Conservation (phyloP, 2,113 vertebrate species). For the Aptenodytes forsteri region DNA sequence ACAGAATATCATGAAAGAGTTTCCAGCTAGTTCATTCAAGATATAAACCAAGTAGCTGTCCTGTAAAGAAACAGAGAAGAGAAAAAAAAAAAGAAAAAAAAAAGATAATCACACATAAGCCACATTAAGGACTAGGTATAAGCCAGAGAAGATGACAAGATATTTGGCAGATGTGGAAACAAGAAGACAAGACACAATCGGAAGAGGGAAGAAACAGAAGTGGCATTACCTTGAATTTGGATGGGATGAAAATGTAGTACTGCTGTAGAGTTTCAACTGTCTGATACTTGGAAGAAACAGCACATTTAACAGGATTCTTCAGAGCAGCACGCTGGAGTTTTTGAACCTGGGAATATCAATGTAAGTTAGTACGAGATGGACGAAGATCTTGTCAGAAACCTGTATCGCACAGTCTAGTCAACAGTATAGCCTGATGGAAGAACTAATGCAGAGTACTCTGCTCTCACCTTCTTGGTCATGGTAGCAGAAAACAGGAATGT, state of each 20-base stretch:
- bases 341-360: conserved; percentile 83
- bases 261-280: conserved; percentile 97
- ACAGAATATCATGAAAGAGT: conserved; percentile 98
- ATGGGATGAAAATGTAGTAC: conserved; percentile 96
- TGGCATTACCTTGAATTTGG: conserved; percentile 91
- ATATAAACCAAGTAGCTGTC: conserved; percentile 97
- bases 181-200: neutral
- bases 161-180: neutral
- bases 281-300: conserved; percentile 94
- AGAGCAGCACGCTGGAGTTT: conserved; percentile 95
- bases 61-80: conserved; percentile 57
- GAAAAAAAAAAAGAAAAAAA: fast-evolving
- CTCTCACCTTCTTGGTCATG: conserved; percentile 96
- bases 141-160: neutral
- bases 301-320: conserved; percentile 94
- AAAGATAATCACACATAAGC: neutral
- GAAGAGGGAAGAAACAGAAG: neutral
- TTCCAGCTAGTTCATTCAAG: conserved; percentile 94
- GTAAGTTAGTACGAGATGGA: neutral
- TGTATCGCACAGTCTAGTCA: neutral
- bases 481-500: conserved; percentile 97
- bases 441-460: neutral
- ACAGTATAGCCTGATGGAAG: neutral
- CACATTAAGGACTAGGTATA: neutral
- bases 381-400: neutral